phyloP scores from a whole-genome alignment of 2,113 vertebrate genomes.

The Ploceus nigricollis region DNA sequence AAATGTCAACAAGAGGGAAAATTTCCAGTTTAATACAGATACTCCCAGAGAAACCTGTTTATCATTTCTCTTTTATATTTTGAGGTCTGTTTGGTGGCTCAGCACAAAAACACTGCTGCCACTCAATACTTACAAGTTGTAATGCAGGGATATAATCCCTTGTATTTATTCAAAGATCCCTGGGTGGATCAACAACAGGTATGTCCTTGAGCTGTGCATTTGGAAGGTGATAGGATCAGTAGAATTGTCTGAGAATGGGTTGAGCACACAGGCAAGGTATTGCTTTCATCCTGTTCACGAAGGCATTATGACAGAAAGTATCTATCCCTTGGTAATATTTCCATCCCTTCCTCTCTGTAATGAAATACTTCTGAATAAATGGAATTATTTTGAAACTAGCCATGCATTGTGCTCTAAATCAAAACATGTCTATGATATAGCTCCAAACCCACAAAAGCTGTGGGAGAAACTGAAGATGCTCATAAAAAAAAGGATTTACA shows the following conservation, averaged over 20 bases:
- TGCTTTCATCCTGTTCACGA: not conserved
- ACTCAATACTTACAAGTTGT: not conserved
- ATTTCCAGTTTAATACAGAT: not conserved
- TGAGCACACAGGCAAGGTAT: not conserved
- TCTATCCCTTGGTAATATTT: not conserved
- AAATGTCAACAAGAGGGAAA: not conserved
- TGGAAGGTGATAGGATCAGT: not conserved
- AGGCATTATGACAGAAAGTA: not conserved
- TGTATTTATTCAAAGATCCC: not conserved
- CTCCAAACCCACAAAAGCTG: not conserved
- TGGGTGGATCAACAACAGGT: not conserved
- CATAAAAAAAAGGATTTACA: not conserved
- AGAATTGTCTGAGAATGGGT: not conserved
- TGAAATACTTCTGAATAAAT: not conserved
- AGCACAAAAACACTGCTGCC: not conserved
- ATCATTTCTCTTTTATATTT: not conserved
- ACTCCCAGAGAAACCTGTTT: not conserved
- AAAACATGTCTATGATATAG: not conserved
- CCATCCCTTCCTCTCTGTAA: not conserved
- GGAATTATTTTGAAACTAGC: not conserved
- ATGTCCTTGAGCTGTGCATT: not conserved
- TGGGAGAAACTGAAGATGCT: not conserved
- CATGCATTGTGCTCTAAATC: not conserved
- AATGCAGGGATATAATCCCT: not conserved
- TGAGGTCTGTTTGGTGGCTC: not conserved